A percentile compares a stretch with the other conserved stretches of the same genome.
Conservation (phyloP, 2,888 invertebrate species). For the Drosophila macrothrix region DNA sequence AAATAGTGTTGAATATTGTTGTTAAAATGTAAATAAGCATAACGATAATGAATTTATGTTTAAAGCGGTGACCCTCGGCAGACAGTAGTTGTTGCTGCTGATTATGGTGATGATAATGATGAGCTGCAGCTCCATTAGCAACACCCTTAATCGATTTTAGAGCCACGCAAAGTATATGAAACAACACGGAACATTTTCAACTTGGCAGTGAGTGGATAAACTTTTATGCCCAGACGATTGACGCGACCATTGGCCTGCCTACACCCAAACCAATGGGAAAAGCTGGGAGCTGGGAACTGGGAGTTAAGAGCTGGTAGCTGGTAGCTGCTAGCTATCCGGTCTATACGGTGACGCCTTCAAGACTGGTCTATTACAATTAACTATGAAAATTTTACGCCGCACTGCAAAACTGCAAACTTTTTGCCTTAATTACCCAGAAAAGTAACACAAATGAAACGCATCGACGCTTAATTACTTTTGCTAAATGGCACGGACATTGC, state of each 20-base stretch:
- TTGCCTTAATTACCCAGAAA: constrained; percentile 79
- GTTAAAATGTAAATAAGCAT: neutral
- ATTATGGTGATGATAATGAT: constrained; percentile 16
- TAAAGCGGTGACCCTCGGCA: neutral
- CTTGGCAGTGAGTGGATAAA: constrained; percentile 35
- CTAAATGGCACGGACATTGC: constrained; percentile 69
- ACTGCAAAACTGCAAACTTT: constrained; percentile 66
- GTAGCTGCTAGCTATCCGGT: neutral
- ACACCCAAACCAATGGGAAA: neutral
- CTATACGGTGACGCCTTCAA: constrained; percentile 5
- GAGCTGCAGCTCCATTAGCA: constrained; percentile 26
- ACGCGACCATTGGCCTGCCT: constrained; percentile 21
- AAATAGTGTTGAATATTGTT: neutral
- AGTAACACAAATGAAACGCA: constrained; percentile 81
- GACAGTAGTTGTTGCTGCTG: constrained; percentile 19
- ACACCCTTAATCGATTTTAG: constrained; percentile 40
- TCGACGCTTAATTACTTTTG: constrained; percentile 79
- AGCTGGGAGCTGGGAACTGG: neutral
- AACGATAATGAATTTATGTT: neutral
- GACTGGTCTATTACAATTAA: constrained; percentile 65
- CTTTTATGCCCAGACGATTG: constrained; percentile 51
- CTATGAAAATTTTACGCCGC: constrained; percentile 75
- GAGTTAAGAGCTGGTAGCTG: neutral
- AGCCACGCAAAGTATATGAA: constrained; percentile 20
- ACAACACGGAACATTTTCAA: constrained; percentile 23